Conservation (phyloP, 2,113 vertebrate genomes). For the Crotalus viridis region DNA sequence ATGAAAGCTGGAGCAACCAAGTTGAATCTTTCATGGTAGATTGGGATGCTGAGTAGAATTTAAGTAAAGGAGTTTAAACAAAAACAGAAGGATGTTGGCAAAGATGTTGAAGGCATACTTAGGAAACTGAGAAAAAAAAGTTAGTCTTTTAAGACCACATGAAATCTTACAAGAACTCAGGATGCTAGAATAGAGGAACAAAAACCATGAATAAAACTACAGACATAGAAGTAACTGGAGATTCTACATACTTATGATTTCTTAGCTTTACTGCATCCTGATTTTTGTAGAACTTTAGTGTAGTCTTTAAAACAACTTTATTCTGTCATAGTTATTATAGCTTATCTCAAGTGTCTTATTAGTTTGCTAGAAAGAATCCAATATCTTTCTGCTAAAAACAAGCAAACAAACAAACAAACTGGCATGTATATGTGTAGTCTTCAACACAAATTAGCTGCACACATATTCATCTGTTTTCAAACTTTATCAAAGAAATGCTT, state of each 20-base stretch:
- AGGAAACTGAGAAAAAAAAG: background rate
- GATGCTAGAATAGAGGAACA: background rate
- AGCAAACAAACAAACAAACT: background rate
- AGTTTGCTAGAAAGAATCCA: slow-evolving; percentile 11
- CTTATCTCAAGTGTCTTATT: slow-evolving; percentile 4
- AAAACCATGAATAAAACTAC: background rate
- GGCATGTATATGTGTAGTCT: background rate
- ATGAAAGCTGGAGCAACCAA: background rate
- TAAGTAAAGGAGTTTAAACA: background rate
- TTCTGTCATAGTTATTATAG: background rate
- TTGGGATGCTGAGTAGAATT: background rate
- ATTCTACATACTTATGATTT: background rate
- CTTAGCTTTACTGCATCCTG: background rate
- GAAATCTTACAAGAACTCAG: background rate
- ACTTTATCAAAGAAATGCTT: background rate
- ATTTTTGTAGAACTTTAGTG: background rate
- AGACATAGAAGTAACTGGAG: too few species aligned
- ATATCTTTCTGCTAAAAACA: background rate
- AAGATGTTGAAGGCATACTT: background rate
- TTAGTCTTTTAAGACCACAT: background rate
- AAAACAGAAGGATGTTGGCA: background rate
- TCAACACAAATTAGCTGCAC: background rate
- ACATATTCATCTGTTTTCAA: background rate
- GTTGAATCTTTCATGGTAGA: background rate
- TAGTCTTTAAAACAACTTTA: background rate